A percentile compares a stretch with the other conserved stretches of the same genome.
These are phyloP conservation scores for Watsonalla binaria DNA, from an alignment of 2,888 invertebrate genomes.

Conservation along the genomic window DNA sequence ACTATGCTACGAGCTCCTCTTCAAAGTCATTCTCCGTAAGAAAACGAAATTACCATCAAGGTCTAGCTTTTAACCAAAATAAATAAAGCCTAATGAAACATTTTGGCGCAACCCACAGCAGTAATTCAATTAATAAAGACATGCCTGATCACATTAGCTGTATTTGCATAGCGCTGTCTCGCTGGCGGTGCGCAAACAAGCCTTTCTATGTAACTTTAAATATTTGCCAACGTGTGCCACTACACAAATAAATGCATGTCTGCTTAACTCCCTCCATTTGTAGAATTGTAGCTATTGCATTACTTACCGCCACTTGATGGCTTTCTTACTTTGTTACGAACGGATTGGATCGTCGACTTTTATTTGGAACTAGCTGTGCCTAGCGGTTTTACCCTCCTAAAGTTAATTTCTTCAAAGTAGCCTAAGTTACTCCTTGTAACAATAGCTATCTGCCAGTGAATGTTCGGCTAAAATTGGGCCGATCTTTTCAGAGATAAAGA, in stretches of 20 bases:
- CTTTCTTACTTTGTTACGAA: conserved; percentile 21
- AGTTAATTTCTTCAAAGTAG: too few relatives aligned
- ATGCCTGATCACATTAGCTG: conserved; percentile 44
- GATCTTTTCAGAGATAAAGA: too few relatives aligned
- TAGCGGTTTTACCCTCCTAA: too few relatives aligned
- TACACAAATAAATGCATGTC: conserved; percentile 55
- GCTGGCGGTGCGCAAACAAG: conserved; percentile 36
- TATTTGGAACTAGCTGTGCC: too few relatives aligned
- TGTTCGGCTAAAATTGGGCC: too few relatives aligned
- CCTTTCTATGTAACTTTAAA: conserved; percentile 59
- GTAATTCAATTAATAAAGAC: conserved; percentile 26
- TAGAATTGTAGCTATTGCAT: conserved; percentile 23
- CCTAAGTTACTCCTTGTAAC: too few relatives aligned
- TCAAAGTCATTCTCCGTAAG: too few relatives aligned
- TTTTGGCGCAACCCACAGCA: conserved; percentile 1
- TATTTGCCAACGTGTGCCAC: conserved; percentile 55
- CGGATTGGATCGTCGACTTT: too few relatives aligned
- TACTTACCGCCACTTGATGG: conserved; percentile 32
- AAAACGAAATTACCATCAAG: too few relatives aligned
- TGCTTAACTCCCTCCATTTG: conserved; percentile 47
- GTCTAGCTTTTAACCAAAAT: too few relatives aligned
- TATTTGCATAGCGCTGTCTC: conserved; percentile 40
- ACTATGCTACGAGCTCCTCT: too few relatives aligned
- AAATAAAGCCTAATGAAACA: background rate
- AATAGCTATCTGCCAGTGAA: too few relatives aligned